These are phyloP conservation scores for Diplosoma virens DNA, from an alignment of 23 tunicate genomes.

Conservation along the genomic window DNA sequence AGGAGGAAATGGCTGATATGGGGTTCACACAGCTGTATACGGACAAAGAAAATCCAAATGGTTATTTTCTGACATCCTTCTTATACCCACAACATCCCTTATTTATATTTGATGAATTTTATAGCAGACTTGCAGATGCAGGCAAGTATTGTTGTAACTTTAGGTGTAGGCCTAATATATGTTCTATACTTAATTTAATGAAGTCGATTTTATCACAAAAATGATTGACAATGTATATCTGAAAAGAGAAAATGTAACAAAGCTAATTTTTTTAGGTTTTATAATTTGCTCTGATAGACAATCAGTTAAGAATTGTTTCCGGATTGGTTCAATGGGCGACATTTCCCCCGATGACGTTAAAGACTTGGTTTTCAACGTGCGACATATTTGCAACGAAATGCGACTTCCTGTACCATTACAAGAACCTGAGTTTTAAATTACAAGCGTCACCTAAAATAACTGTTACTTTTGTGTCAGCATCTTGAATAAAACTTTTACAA, in stretches of 20 bases:
- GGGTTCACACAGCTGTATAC: slow-evolving; percentile 19
- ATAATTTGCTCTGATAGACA: slow-evolving; percentile 21
- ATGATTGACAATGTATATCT: too few relatives aligned
- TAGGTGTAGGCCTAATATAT: too few relatives aligned
- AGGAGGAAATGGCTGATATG: slow-evolving; percentile 28
- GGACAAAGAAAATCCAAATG: slow-evolving; percentile 24
- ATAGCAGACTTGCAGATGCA: slow-evolving; percentile 11
- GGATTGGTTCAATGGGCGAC: slow-evolving; percentile 46
- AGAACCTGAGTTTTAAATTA: not conserved
- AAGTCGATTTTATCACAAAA: too few relatives aligned
- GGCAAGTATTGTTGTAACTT: too few relatives aligned
- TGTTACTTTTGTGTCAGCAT: too few relatives aligned
- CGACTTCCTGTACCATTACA: slow-evolving; percentile 4
- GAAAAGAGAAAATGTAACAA: too few relatives aligned
- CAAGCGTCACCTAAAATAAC: too few relatives aligned
- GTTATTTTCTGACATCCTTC: slow-evolving; percentile 37
- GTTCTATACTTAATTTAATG: too few relatives aligned
- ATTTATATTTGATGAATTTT: slow-evolving; percentile 32
- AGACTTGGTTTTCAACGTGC: not conserved
- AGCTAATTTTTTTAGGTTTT: slow-evolving; percentile 10
- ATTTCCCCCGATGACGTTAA: slow-evolving; percentile 21
- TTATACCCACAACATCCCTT: slow-evolving; percentile 16
- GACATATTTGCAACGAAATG: slow-evolving; percentile 22
- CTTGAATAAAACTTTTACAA: too few relatives aligned
- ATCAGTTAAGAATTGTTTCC: slow-evolving; percentile 13